Base-by-base conservation (phyloP, 1,140 invertebrate genomes). In the Bombus huntii region DNA sequence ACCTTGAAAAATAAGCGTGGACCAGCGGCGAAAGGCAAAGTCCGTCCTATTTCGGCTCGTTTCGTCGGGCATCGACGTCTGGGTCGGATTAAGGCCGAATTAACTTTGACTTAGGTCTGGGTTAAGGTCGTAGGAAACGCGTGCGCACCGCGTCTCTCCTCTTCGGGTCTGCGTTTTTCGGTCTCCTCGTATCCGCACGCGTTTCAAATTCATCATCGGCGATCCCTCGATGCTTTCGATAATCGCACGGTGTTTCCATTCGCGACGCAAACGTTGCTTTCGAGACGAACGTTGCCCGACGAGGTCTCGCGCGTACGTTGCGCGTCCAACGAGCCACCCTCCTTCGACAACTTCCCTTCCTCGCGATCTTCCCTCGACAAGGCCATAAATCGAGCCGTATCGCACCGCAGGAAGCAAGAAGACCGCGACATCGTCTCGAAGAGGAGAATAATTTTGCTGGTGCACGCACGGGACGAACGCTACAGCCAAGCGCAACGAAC, bases 81-180 rank as follows among this genome's bases (percentile, higher is more conserved):
- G 15, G n/a, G 44, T 47, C 31, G 74, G 62, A 78, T 83, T 78
- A 83, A 83, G 82, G 65, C 28, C 73, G 73, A 78, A 71, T 83
- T 83, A 83, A 78, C 37, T 83, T 83, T 83, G 82, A 57, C 65
- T 78, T 68, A 83, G 82, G 82, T 83, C 82, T 78, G 82, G 82
- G 82, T 83, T 83, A 83, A 83, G 82, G 82, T 71, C 82, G 37
- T 34, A 71, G 82, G 18, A 22, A 22, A 66, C 65, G 74, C 82
- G 18, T 71, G 82, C 74, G 82, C 82, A 10, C 37, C 0, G 13
- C 34, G 18, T 22, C 8, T 22, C 28, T 18, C 18, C 25, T 13
- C 47, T 6, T 22, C 5, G 47, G 18, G 8, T 76, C 44, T 31
- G 12, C 65, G 15, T 42, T 31, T 12, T 44, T 18, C 6, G 4